A percentile compares a stretch with the other conserved stretches of the same genome.
Evolutionary conservation across 2,113 vertebrate genomes (phyloP).

Genomic region (Orycteropus afer): DNA sequence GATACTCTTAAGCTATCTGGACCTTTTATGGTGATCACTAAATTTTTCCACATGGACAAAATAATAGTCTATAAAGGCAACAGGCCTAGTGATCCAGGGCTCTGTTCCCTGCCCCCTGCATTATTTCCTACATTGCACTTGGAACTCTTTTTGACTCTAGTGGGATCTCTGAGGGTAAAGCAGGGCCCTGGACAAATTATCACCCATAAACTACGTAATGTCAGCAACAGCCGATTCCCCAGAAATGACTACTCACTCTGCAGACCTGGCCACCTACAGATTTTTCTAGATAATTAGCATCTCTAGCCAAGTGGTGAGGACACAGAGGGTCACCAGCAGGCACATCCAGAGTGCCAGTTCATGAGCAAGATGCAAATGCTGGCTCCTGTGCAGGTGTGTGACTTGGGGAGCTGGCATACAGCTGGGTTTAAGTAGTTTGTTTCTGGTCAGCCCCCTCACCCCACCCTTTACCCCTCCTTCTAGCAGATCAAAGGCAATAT

Average conservation of each 20-base stretch:
- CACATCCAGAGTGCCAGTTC: background rate
- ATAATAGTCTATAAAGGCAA: background rate
- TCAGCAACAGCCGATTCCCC: background rate
- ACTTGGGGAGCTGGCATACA: background rate
- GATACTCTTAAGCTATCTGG: background rate
- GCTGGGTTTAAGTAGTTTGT: background rate
- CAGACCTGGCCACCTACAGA: background rate
- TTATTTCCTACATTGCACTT: slow-evolving; percentile 30
- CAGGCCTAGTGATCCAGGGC: background rate
- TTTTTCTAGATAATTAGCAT: background rate
- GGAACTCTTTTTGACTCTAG: background rate
- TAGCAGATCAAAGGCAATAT: slow-evolving; percentile 32
- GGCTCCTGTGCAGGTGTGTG: background rate
- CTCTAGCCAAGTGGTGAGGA: too few relatives aligned
- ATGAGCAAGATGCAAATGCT: background rate
- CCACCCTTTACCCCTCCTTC: background rate
- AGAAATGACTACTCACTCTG: background rate
- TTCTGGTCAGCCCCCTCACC: background rate
- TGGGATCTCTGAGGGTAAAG: background rate
- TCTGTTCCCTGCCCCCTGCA: background rate
- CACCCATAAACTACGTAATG: background rate
- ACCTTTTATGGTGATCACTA: background rate
- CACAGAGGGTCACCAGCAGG: background rate
- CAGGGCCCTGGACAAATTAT: background rate
- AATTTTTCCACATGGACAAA: background rate